Conservation (phyloP, 2,797 vertebrate species). For the Pteropus rufus region DNA sequence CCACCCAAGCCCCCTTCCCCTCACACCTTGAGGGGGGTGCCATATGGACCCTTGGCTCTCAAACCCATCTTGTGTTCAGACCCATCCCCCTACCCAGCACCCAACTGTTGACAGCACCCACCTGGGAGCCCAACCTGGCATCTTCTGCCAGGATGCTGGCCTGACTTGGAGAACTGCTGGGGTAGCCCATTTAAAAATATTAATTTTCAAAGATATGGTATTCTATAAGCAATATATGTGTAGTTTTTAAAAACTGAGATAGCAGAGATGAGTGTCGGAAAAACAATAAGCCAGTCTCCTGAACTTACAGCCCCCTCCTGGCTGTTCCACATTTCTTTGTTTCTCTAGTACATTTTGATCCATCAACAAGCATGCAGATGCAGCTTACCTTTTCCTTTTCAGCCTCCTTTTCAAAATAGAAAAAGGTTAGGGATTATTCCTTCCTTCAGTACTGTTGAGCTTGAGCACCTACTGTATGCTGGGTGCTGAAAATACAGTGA, state of each 20-base stretch:
- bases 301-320: neutral
- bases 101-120: neutral
- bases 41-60: neutral
- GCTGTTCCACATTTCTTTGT: neutral
- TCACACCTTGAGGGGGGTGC: neutral
- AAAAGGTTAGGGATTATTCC: neutral
- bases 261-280: neutral
- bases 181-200: conserved; percentile 11
- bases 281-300: neutral
- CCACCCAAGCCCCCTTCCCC: neutral
- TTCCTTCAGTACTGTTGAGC: neutral
- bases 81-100: neutral
- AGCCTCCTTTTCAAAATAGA: neutral
- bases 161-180: conserved; percentile 6
- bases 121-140: neutral
- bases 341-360: neutral
- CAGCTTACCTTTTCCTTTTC: too few species aligned
- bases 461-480: neutral
- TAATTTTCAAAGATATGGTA: neutral
- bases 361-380: neutral
- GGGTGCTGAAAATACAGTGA: neutral
- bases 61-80: neutral
- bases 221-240: neutral
- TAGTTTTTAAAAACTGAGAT: neutral
- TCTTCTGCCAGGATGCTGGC: neutral